Evolutionary conservation across 2,888 invertebrate species (phyloP).

Genomic region (Bellardia pandia): DNA sequence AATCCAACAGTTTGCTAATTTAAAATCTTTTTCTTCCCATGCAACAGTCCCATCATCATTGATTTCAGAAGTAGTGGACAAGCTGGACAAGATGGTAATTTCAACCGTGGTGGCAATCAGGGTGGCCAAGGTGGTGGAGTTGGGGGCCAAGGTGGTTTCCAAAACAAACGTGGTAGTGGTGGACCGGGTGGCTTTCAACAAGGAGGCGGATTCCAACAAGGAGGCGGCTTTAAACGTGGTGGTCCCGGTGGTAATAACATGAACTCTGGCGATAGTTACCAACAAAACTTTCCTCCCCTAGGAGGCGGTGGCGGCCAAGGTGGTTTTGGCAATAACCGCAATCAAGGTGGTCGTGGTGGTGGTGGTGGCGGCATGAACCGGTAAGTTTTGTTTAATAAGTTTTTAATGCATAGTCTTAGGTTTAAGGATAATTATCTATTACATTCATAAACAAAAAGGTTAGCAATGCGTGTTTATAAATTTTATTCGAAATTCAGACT

Average conservation of each 20-base stretch:
- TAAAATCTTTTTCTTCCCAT: too few species aligned
- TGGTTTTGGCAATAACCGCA: slow-evolving; percentile 60
- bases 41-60: slow-evolving; percentile 45
- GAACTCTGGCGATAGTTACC: slow-evolving; percentile 77
- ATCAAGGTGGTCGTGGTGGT: slow-evolving; percentile 65
- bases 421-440: not conserved
- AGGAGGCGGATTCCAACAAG: slow-evolving; percentile 73
- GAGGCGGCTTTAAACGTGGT: slow-evolving; percentile 83
- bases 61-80: slow-evolving; percentile 42
- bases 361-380: slow-evolving; percentile 77
- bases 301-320: slow-evolving; percentile 65
- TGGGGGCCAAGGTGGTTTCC: slow-evolving; percentile 80
- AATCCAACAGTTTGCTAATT: too few species aligned
- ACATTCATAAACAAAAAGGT: not conserved
- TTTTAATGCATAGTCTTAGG: not conserved
- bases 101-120: slow-evolving; percentile 82
- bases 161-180: slow-evolving; percentile 75
- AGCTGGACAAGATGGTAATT: slow-evolving; percentile 59
- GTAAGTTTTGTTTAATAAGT: slow-evolving; percentile 73
- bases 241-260: slow-evolving; percentile 74
- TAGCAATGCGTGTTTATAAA: not conserved
- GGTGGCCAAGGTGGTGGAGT: slow-evolving; percentile 75
- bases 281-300: slow-evolving; percentile 81
- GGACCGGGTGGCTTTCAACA: slow-evolving; percentile 70
- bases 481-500: not conserved